Percentiles rank a stretch among this genome's conserved stretches.
These are phyloP conservation scores for Zaprionus africanus DNA, from an alignment of 1,140 invertebrate species.

Conservation along the genomic window DNA sequence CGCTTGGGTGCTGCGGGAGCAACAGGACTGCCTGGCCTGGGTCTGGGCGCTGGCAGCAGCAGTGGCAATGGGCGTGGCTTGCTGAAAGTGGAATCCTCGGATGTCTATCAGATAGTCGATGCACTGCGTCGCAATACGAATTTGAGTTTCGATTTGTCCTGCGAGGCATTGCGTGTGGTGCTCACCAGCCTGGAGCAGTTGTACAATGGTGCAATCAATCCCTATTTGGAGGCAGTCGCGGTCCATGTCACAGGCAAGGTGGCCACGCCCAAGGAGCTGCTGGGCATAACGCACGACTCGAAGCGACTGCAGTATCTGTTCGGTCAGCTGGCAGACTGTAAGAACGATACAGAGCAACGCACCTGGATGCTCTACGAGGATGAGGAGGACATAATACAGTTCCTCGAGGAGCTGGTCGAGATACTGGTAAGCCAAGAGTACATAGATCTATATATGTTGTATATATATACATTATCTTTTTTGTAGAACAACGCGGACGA, in stretches of 20 bases:
- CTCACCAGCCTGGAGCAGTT: conserved; percentile 88
- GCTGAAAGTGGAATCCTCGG: conserved; percentile 78
- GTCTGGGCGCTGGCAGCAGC: background rate
- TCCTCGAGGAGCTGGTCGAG: conserved; percentile 92
- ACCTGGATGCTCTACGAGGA: conserved; percentile 97
- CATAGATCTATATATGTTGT: too few species aligned
- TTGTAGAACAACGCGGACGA: conserved; percentile 92
- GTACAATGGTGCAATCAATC: conserved; percentile 86
- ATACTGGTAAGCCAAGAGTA: conserved; percentile 89
- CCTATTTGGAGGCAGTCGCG: conserved; percentile 85
- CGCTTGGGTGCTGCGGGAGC: conserved; percentile 14
- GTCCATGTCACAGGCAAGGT: conserved; percentile 83
- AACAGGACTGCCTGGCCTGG: background rate
- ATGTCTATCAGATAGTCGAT: conserved; percentile 90
- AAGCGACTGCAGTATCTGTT: conserved; percentile 92
- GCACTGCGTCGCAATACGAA: conserved; percentile 92
- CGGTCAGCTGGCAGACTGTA: conserved; percentile 92
- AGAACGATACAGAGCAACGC: conserved; percentile 96
- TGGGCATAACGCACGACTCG: conserved; percentile 89
- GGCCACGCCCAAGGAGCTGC: conserved; percentile 78
- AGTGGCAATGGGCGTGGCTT: conserved; percentile 45
- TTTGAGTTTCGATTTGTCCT: conserved; percentile 94
- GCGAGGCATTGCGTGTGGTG: conserved; percentile 92
- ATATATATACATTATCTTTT: background rate
- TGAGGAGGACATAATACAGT: conserved; percentile 92